phyloP scores from a whole-genome alignment of 2,888 invertebrate species.

The Metalampra italica region DNA sequence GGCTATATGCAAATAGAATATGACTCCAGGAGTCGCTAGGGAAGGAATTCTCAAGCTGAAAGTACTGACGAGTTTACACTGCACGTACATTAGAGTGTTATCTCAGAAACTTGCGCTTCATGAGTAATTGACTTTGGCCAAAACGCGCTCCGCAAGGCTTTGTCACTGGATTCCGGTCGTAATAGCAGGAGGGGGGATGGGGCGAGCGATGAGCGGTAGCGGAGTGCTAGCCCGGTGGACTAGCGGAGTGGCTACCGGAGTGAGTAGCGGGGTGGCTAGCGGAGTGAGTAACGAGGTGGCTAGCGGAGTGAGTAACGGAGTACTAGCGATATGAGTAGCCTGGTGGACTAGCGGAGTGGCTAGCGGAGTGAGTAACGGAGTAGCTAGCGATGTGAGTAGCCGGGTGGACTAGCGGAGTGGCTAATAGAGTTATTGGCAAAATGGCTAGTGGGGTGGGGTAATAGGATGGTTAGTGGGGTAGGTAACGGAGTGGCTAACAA shows the following conservation, averaged over 20 bases:
- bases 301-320: neutral
- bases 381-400: too few relatives aligned
- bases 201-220: neutral
- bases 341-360: neutral
- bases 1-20: too few relatives aligned
- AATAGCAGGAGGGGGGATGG: neutral
- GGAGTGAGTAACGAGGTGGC: too few relatives aligned
- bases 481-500: too few relatives aligned
- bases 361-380: too few relatives aligned
- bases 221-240: neutral
- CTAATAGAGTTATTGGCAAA: neutral
- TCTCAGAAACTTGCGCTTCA: conserved; percentile 6
- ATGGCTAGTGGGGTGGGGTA: too few relatives aligned
- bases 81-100: neutral
- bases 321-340: too few relatives aligned
- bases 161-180: conserved; percentile 1
- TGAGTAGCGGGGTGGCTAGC: too few relatives aligned
- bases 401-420: neutral
- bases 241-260: too few relatives aligned
- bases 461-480: neutral
- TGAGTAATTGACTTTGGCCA: conserved; percentile 10
- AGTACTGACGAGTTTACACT: neutral
- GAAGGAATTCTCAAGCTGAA: neutral
- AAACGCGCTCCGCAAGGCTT: neutral
- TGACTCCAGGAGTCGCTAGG: too few relatives aligned